phyloP scores from a whole-genome alignment of 2,113 vertebrate genomes.

The Xerus inauris region DNA sequence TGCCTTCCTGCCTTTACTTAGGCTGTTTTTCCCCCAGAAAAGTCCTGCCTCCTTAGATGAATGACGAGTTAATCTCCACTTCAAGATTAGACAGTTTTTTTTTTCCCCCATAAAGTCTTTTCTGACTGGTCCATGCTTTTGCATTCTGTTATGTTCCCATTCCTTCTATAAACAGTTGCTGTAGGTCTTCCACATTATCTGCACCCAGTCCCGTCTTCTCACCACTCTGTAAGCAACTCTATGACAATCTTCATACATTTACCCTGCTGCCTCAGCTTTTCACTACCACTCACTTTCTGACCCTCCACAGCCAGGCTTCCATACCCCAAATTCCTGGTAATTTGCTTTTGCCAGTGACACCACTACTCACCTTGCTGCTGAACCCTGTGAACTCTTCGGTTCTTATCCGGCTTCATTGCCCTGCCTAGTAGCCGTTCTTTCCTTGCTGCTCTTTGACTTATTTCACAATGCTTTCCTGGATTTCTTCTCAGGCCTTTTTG shows the following conservation, averaged over 20 bases:
- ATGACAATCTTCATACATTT: neutral
- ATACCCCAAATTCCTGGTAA: neutral
- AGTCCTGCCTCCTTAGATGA: neutral
- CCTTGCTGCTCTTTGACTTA: neutral
- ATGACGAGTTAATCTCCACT: neutral
- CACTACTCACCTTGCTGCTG: neutral
- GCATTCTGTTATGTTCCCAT: neutral
- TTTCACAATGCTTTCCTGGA: neutral
- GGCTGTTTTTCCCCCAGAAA: neutral
- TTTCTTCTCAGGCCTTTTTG: neutral
- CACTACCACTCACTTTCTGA: neutral
- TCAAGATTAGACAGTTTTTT: neutral
- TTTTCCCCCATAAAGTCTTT: neutral
- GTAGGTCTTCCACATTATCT: neutral
- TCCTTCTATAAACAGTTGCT: neutral
- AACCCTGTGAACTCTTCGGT: neutral
- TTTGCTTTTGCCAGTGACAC: neutral
- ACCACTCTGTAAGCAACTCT: neutral
- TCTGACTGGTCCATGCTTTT: neutral
- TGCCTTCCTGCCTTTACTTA: neutral
- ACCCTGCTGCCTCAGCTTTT: neutral
- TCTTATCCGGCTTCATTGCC: neutral
- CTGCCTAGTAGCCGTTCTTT: neutral
- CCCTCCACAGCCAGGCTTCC: neutral
- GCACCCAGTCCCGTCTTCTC: neutral